phyloP scores from a whole-genome alignment of 2,113 vertebrate genomes.

The Atractosteus spatula region DNA sequence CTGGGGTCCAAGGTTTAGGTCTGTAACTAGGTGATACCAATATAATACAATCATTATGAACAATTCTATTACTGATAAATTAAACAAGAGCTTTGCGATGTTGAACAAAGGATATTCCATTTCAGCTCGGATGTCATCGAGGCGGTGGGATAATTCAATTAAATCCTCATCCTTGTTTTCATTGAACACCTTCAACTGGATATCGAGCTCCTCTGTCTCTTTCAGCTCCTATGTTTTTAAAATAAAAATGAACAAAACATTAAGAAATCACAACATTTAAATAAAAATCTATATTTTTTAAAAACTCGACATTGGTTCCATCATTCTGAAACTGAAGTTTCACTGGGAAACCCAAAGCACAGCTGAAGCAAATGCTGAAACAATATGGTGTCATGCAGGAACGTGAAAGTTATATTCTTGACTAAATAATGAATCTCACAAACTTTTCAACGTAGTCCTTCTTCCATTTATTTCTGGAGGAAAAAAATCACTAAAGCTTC shows the following conservation, averaged over 20 bases:
- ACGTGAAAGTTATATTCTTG: too few relatives aligned
- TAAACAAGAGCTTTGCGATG: neutral
- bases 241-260: constrained; percentile 2
- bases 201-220: constrained; percentile 97
- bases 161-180: constrained; percentile 97
- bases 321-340: too few relatives aligned
- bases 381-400: too few relatives aligned
- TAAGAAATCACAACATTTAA: too few relatives aligned
- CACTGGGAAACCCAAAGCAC: too few relatives aligned
- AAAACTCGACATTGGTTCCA: too few relatives aligned
- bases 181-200: constrained; percentile 97
- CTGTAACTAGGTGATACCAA: constrained; percentile 38
- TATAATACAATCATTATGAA: constrained; percentile 26
- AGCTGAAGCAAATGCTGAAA: too few relatives aligned
- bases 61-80: constrained; percentile 7
- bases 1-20: constrained; percentile 34
- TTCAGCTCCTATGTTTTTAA: constrained; percentile 77
- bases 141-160: constrained; percentile 90
- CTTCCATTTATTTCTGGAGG: neutral
- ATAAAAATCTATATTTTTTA: too few relatives aligned
- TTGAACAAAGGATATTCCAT: constrained; percentile 98
- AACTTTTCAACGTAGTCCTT: neutral
- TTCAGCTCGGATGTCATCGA: constrained; percentile 90
- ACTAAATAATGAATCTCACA: too few relatives aligned
- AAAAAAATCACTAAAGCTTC: neutral